Base-by-base conservation (phyloP, 2,888 invertebrate species). In the Andrena bucephala region DNA sequence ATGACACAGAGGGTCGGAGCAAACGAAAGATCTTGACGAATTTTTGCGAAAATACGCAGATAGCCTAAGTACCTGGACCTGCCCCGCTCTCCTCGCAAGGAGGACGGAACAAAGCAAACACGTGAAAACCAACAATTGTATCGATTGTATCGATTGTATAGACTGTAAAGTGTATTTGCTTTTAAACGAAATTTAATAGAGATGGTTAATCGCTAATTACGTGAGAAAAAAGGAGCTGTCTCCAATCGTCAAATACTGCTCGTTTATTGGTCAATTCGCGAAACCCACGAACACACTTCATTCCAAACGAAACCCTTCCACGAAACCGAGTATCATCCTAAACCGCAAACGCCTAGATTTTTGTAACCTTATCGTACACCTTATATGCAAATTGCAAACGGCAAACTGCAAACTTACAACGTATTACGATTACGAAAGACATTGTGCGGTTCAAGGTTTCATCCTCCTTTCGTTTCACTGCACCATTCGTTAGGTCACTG, bases 141-240 rank as follows among this genome's bases (percentile, higher is more conserved):
- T 86, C 88, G 84, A 75, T 85, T 89, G 86, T 80, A 90, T 86
- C 88, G 84, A 90, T 92, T 92, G 92, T 92, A 91, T 91, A 92
- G 92, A 90, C 92, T 92, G 92, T 92, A 92, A 90, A 91, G 89
- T 91, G 89, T 92, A 91, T 91, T 91, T 90, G 91, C 91, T 92
- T 91, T 90, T 78, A 75, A 90, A 82, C 96, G 81, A 95, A 94
- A 95, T 96, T 87, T 95, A 96, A 91, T 95, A 95, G 86, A 96
- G 95, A 94, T 91, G 96, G 85, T 90, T 91, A 87, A 89, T 86
- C 83, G 84, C 85, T 87, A 85, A 83, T 87, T 78, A 85, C 77
- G 82, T 59, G 78, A 76, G 65, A 31, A 62, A 62, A 67, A 48
- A 59, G 71, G 81, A 86, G 81, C 77, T 85, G 87, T 89, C 89